Base-by-base conservation (phyloP, 2,797 vertebrate genomes). In the Cetoscarus ocellatus region DNA sequence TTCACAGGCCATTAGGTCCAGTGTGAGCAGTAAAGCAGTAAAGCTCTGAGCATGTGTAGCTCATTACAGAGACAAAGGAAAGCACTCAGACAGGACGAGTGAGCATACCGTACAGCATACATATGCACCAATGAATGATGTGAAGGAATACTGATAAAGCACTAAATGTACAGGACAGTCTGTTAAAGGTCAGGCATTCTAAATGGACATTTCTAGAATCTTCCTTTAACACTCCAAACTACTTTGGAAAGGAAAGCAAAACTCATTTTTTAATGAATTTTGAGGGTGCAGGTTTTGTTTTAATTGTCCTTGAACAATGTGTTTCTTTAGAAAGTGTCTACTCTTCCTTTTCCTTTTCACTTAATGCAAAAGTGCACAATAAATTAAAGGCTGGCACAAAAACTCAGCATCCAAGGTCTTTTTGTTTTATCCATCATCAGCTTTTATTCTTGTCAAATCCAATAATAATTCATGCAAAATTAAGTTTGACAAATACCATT, bases 11-110 rank as follows among this genome's bases (percentile, higher is more conserved):
- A 83, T 89, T 86, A 87, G 47, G 64, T 84, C 75, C 78, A 51
- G 67, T 67, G 67, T 59, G 51, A 64, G 68, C 67, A 63, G 62
- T n/a, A n/a, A n/a, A 84, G 67, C 70, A 64, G 38, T 10, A n/a
- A 51, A 53, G 70, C 44, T 17, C 50, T 62, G 47, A 76, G 34
- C 60, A 49, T 60, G 48, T 75, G 80, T 61, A 43, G 61, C 36
- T 62, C 49, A 72, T 77, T 83, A 78, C 53, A 71, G 71, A 80
- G 61, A 91, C 64, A 73, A 77, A 54, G 54, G 66, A 85, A 87
- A 80, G 68, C 75, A 68, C 80, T 88, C 55, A 73, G 47, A 66
- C 1, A 1, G 19, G 49, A 38, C 15, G 49, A 59, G 47, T 38
- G 55, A 43, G 17, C 14, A 42, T 3, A 34, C 12, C 1, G 7